Percentiles rank a stretch among this genome's conserved stretches.
phyloP scores from a whole-genome alignment of 1,140 invertebrate genomes.

The Sipha flava region DNA sequence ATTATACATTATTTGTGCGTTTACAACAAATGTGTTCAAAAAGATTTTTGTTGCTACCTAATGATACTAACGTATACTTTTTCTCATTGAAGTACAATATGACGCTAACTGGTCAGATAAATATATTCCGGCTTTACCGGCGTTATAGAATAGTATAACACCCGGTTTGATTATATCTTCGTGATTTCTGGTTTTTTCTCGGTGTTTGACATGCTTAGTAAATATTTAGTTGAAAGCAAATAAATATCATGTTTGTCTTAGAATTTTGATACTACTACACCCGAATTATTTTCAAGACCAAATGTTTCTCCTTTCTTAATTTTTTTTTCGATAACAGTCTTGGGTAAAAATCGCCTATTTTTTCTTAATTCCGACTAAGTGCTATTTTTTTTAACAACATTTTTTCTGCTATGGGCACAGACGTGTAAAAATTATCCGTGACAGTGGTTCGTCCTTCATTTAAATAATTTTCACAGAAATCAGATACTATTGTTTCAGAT shows the following conservation, averaged over 20 bases:
- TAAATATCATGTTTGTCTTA: background rate
- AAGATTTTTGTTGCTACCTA: background rate
- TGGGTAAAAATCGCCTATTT: constrained; percentile 29
- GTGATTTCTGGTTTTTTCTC: background rate
- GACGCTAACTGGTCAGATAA: background rate
- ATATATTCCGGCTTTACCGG: background rate
- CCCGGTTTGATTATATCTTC: background rate
- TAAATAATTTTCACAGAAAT: constrained; percentile 34
- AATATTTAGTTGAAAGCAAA: background rate
- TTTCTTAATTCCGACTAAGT: constrained; percentile 38
- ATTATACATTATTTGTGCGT: background rate
- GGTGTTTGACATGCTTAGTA: background rate
- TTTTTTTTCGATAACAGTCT: background rate
- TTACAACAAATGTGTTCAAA: background rate
- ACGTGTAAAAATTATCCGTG: constrained; percentile 46
- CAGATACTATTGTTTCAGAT: constrained; percentile 38
- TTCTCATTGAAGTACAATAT: background rate
- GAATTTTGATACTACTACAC: background rate
- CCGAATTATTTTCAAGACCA: background rate
- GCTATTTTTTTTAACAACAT: constrained; percentile 39
- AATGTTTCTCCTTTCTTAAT: background rate
- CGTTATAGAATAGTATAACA: background rate
- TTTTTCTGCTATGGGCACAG: constrained; percentile 39
- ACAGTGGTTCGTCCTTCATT: constrained; percentile 42
- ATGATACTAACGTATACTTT: background rate